Base-by-base conservation (phyloP, 2,888 invertebrate species). In the Pecten maximus region DNA sequence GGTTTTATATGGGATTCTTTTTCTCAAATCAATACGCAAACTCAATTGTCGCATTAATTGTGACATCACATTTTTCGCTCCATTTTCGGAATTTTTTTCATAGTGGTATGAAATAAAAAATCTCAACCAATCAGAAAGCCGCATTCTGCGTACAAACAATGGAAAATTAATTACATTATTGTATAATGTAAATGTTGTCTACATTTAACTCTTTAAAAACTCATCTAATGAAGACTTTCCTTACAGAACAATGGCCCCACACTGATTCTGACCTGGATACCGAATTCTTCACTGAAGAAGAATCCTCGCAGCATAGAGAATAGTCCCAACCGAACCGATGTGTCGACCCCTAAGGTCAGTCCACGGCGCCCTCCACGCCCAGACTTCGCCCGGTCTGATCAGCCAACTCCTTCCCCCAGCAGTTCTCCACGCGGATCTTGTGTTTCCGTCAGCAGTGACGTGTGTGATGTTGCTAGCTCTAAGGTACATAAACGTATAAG, bases 241-340 rank as follows among this genome's bases (percentile, higher is more conserved):
- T 93, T 94, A 23, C 93, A 97, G 97, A 93, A 95, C 8, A 94
- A 96, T 91, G 97, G 96, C 98, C 98, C 93, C 39, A 99, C 99
- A 0, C 97, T 99, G 19, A 98, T 98, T 93, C 97, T 99, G 2
- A 99, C 98, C 92, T 99, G 99, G 99, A 98, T 99, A 94, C 99
- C 99, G 0, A 99, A 99, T 97, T 98, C 98, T 2, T 98, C 98
- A 0, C 97, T 99, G 74, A 98, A 98, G 93, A 98, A 98, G 97
- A 98, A 98, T 96, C 98, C 99, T 28, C 94, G 95, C 60, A 96
- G 96, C 90, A 96, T 96, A 48, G 96, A 96, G 93, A 96, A 96
- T 93, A 96, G 96, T 91, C 96, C 96, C 50, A 95, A 94, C 90
- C 93, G 93, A 86, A 94, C 96, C 16, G 93, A 93, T 8, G 93